Evolutionary conservation across 2,797 vertebrate genomes (phyloP).

Genomic region (Etheostoma nigrum): DNA sequence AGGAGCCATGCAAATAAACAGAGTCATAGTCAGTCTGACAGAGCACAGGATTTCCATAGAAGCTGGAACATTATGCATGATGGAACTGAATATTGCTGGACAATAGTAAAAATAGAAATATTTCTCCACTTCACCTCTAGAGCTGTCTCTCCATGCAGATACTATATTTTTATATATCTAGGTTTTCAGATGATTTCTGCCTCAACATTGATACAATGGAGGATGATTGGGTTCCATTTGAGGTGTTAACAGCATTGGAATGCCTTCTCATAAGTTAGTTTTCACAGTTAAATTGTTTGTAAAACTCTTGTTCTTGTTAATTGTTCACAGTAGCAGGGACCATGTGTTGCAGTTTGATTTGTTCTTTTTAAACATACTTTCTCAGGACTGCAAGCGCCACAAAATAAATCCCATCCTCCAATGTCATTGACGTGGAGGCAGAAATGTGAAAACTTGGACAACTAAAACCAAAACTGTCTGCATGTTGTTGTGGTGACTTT

Average conservation of each 20-base stretch:
- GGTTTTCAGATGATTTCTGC: not conserved
- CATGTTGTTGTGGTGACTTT: not conserved
- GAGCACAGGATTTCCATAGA: not conserved
- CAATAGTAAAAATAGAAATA: not conserved
- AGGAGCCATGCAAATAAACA: constrained; percentile 34
- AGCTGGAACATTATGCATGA: not conserved
- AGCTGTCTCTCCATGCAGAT: not conserved
- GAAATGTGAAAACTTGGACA: not conserved
- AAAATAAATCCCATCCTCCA: not conserved
- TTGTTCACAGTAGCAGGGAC: no score
- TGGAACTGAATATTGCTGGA: not conserved
- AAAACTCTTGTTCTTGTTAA: no score
- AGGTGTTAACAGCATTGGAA: no score
- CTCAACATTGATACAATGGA: no score
- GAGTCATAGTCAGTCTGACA: not conserved
- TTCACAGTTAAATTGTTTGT: no score
- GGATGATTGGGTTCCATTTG: not conserved
- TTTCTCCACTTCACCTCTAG: not conserved
- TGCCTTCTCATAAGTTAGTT: not conserved
- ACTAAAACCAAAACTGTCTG: not conserved
- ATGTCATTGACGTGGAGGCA: no score
- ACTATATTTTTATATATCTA: not conserved
- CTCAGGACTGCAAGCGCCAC: not conserved
- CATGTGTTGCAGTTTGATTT: not conserved
- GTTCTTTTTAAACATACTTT: not conserved